phyloP scores from a whole-genome alignment of 64 coral and sea anemone genomes.

The Cladopsammia gracilis region DNA sequence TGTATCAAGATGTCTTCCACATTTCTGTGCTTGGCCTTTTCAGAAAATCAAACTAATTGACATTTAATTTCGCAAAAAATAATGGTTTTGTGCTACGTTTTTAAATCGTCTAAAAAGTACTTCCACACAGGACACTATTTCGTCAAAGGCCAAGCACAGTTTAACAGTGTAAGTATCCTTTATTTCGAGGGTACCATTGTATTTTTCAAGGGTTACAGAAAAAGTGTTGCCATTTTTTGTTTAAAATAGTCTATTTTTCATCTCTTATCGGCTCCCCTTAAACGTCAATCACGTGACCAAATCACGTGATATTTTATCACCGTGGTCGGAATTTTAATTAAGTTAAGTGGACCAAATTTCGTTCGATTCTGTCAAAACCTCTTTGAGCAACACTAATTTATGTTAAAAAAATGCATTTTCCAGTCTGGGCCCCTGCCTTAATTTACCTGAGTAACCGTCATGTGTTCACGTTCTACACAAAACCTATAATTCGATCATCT shows the following conservation, averaged over 20 bases:
- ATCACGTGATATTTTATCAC: neutral
- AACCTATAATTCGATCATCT: too few species aligned
- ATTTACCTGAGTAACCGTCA: neutral
- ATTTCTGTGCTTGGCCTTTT: neutral
- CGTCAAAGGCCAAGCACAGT: neutral
- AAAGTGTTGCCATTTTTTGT: too few species aligned
- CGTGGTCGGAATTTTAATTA: neutral
- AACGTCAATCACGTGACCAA: neutral
- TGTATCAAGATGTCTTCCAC: neutral
- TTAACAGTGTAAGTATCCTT: neutral
- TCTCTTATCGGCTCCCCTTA: neutral
- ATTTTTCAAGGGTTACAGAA: neutral
- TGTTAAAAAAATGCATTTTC: slow-evolving; percentile 10
- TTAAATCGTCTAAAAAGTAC: neutral
- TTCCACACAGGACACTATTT: neutral
- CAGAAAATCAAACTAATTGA: neutral
- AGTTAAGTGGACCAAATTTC: neutral
- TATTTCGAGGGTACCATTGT: neutral
- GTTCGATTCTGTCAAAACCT: neutral
- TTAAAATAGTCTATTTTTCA: neutral
- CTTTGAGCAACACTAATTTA: slow-evolving; percentile 3
- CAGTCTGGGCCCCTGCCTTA: neutral
- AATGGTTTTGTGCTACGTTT: neutral
- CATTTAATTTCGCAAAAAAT: neutral
- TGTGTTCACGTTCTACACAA: too few species aligned